These are phyloP conservation scores for Mythimna impura DNA, from an alignment of 2,888 invertebrate species.

Conservation along the genomic window DNA sequence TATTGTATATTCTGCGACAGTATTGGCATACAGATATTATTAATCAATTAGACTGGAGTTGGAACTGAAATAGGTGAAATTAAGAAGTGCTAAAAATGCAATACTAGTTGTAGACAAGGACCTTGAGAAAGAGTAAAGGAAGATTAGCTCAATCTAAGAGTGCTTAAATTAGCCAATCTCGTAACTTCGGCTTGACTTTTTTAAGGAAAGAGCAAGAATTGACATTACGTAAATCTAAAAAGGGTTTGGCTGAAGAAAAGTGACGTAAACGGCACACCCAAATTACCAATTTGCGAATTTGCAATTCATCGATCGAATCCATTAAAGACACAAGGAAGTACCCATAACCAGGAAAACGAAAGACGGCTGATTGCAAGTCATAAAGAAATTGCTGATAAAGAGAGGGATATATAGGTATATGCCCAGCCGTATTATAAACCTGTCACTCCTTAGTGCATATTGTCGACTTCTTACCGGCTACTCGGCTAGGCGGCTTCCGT, in stretches of 20 bases:
- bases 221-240: background rate
- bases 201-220: background rate
- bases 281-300: slow-evolving; percentile 26
- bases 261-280: slow-evolving; percentile 6
- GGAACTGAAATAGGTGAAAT: background rate
- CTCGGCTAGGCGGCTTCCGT: slow-evolving; percentile 30
- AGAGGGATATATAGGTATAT: slow-evolving; percentile 3
- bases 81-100: background rate
- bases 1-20: too few relatives aligned
- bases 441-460: slow-evolving; percentile 3
- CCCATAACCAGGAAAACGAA: slow-evolving; percentile 8
- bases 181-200: background rate
- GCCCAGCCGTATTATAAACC: background rate
- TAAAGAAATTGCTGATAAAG: slow-evolving; percentile 10
- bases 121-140: background rate
- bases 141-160: background rate
- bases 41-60: background rate
- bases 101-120: background rate
- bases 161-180: background rate
- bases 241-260: slow-evolving; percentile 1
- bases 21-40: too few relatives aligned
- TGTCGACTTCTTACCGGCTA: slow-evolving; percentile 18
- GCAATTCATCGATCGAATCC: slow-evolving; percentile 24
- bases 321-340: slow-evolving; percentile 17
- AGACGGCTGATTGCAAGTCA: slow-evolving; percentile 5